Conservation (phyloP, 2,113 vertebrate species). For the Leptodactylus fuscus region DNA sequence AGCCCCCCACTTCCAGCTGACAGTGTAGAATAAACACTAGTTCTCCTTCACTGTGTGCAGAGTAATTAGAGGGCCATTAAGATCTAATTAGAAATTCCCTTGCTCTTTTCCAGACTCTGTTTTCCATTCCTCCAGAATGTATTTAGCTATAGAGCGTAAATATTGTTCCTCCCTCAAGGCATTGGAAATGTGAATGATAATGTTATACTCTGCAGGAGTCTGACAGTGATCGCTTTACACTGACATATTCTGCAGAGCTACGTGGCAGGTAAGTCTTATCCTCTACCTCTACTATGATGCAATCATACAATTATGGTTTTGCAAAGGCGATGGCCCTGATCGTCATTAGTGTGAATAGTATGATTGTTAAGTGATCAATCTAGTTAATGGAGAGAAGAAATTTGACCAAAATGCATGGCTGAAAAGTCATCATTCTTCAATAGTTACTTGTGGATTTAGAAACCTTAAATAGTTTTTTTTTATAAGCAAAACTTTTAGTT, state of each 20-base stretch:
- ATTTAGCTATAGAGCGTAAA: constrained; percentile 50
- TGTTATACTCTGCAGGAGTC: constrained; percentile 19
- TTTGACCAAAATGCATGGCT: background rate
- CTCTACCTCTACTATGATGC: background rate
- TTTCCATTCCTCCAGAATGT: constrained; percentile 37
- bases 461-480: too few species aligned
- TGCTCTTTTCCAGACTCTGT: constrained; percentile 46
- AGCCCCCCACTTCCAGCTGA: constrained; percentile 29
- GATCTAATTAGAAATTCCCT: constrained; percentile 55
- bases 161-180: constrained; percentile 49
- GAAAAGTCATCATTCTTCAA: background rate
- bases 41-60: constrained; percentile 33
- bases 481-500: too few species aligned
- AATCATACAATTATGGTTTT: background rate
- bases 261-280: background rate
- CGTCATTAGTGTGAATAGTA: background rate
- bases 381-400: background rate
- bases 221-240: constrained; percentile 11
- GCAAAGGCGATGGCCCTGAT: background rate
- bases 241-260: background rate
- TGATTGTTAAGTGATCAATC: background rate
- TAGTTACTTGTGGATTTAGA: background rate
- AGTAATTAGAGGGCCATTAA: constrained; percentile 59
- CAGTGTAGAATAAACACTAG: constrained; percentile 54
- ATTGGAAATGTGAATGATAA: constrained; percentile 25